Base-by-base conservation (phyloP, 2,888 invertebrate genomes). In the Seira ritae region DNA sequence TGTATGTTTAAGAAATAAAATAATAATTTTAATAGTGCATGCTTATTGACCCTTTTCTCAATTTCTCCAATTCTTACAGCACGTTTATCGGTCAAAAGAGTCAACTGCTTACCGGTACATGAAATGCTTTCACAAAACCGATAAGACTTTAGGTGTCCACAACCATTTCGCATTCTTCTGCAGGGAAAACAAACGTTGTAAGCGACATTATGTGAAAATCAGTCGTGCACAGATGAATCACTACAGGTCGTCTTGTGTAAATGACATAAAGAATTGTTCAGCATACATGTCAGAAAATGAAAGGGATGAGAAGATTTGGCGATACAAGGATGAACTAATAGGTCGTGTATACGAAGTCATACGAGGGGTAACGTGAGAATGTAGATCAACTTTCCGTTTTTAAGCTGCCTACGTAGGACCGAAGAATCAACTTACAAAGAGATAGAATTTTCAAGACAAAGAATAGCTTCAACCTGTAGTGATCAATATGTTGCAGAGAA, bases 211-310 rank as follows among this genome's bases (percentile, higher is more conserved):
- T 67, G 88, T 92, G 4, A 87, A 89, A 24, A 89, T 90, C 2
- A 85, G 88, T 0, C 83, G 90, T 23, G 92, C 91, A 0, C 90
- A 92, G 22, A 90, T 92, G 87, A 90, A 92, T 81, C 92, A 92
- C 85, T 92, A 91, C 88, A 90, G 91, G 20, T 89, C 87, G 12
- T 90, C 90, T 81, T 92, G 92, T 84, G 90, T 90, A 0, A 88
- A 83, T 15, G 89, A 89, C 1, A 86, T 90, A 68, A 90, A 90
- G 80, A 90, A 90, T 71, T 88, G 89, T 12, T 90, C 90, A 74
- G 85, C 88, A 65, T 90, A 88, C 82, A 87, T 89, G 23, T 86
- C 87, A 22, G 88, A 89, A 65, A 89, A 89, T 2, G 84, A 89
- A 15, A 81, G 88, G 24, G 90, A 90, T 84, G 89, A 89, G 3